A percentile compares a stretch with the other conserved stretches of the same genome.
phyloP scores from a whole-genome alignment of 2,888 invertebrate genomes.

The Tineola bisselliella region DNA sequence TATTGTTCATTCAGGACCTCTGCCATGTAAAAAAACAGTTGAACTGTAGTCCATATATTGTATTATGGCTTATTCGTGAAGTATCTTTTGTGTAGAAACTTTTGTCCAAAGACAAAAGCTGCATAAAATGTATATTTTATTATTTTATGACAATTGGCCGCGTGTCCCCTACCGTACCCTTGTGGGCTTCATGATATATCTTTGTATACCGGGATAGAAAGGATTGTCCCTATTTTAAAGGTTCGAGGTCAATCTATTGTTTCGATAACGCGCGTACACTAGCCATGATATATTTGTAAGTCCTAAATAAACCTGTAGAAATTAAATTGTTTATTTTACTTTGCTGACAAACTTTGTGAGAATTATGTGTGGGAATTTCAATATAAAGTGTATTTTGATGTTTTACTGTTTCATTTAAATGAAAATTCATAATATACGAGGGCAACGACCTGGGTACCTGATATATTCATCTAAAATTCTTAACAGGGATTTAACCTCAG shows the following conservation, averaged over 20 bases:
- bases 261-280: not conserved
- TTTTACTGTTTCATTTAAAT: not conserved
- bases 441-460: not conserved
- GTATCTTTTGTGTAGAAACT: not conserved
- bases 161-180: not conserved
- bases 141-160: constrained; percentile 1
- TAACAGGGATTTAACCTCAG: not conserved
- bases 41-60: too few species aligned
- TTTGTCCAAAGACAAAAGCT: constrained; percentile 1
- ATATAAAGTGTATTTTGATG: too few species aligned
- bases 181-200: constrained; percentile 1
- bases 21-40: too few species aligned
- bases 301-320: not conserved
- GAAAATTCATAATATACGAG: not conserved
- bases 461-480: not conserved
- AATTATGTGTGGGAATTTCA: too few species aligned
- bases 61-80: not conserved
- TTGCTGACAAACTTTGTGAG: not conserved
- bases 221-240: not conserved
- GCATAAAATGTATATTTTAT: constrained; percentile 8
- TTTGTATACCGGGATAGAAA: not conserved
- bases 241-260: not conserved
- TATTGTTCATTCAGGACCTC: too few species aligned
- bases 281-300: not conserved
- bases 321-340: not conserved